A percentile compares a stretch with the other conserved stretches of the same genome.
Conservation (phyloP, 2,113 vertebrate genomes). For the Gopherus flavomarginatus region DNA sequence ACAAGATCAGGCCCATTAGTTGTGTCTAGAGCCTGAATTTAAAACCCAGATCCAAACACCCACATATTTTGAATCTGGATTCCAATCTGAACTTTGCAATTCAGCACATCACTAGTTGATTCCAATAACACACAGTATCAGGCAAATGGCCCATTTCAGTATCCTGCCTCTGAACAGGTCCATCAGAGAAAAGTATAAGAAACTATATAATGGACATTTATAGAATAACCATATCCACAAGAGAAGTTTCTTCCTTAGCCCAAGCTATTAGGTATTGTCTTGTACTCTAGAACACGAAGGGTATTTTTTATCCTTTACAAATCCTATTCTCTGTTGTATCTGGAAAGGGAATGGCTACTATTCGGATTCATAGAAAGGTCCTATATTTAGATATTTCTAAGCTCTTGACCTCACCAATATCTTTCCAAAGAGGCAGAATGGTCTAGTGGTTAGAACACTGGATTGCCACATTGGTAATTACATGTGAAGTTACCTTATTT, state of each 20-base stretch:
- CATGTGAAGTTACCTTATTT: not conserved
- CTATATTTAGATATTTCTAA: slow-evolving; percentile 3
- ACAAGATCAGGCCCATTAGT: not conserved
- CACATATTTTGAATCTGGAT: not conserved
- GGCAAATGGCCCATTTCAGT: not conserved
- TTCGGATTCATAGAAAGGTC: not conserved
- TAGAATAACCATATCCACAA: not conserved
- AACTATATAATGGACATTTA: not conserved
- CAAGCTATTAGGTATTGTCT: not conserved
- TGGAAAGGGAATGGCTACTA: not conserved
- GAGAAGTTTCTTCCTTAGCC: not conserved
- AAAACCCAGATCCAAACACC: not conserved
- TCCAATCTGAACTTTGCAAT: fast-evolving
- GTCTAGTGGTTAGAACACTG: not conserved
- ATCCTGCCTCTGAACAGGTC: not conserved
- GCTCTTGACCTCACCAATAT: not conserved
- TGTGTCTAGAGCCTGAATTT: not conserved
- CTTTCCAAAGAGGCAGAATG: not conserved
- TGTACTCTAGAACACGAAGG: not conserved
- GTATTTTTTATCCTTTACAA: not conserved
- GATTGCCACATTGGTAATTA: not conserved
- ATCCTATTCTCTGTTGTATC: not conserved
- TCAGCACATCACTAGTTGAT: not conserved
- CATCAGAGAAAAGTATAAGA: not conserved
- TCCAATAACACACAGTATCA: not conserved